These are phyloP conservation scores for Microplitis manilae DNA, from an alignment of 2,888 invertebrate species.

Conservation along the genomic window DNA sequence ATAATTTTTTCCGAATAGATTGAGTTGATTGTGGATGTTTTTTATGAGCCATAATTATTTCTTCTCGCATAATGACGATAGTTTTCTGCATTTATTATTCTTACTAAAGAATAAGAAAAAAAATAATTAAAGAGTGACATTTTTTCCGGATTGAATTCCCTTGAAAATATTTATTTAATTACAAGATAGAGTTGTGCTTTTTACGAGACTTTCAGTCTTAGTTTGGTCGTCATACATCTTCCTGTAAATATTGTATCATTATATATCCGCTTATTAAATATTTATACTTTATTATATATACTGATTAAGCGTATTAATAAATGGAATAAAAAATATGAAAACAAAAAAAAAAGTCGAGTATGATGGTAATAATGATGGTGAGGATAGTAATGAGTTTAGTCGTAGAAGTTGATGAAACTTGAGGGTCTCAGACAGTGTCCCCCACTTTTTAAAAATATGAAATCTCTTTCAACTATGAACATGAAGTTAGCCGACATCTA, in stretches of 20 bases:
- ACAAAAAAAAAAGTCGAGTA: slow-evolving; percentile 56
- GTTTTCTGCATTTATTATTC: slow-evolving; percentile 30
- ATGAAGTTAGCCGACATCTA: no score
- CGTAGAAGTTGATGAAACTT: background rate
- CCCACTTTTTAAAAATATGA: no score
- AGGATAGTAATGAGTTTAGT: slow-evolving; percentile 51
- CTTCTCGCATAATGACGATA: background rate
- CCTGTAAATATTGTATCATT: slow-evolving; percentile 69
- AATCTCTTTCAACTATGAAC: no score
- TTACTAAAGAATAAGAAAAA: background rate
- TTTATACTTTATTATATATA: slow-evolving; percentile 31
- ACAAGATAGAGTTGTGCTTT: slow-evolving; percentile 37
- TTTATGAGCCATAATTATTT: slow-evolving; percentile 46
- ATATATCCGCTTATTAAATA: slow-evolving; percentile 57
- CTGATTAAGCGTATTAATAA: slow-evolving; percentile 21
- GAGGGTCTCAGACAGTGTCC: no score
- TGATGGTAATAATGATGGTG: slow-evolving; percentile 42
- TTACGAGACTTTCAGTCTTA: slow-evolving; percentile 53
- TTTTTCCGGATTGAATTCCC: background rate
- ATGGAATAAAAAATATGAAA: slow-evolving; percentile 31
- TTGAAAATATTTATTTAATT: no score
- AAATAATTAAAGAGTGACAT: slow-evolving; percentile 21
- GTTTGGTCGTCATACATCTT: slow-evolving; percentile 59
- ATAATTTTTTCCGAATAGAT: slow-evolving; percentile 28
- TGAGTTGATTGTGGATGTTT: slow-evolving; percentile 41